These are phyloP conservation scores for Sarcoramphus papa DNA, from an alignment of 2,797 vertebrate species.

Conservation along the genomic window DNA sequence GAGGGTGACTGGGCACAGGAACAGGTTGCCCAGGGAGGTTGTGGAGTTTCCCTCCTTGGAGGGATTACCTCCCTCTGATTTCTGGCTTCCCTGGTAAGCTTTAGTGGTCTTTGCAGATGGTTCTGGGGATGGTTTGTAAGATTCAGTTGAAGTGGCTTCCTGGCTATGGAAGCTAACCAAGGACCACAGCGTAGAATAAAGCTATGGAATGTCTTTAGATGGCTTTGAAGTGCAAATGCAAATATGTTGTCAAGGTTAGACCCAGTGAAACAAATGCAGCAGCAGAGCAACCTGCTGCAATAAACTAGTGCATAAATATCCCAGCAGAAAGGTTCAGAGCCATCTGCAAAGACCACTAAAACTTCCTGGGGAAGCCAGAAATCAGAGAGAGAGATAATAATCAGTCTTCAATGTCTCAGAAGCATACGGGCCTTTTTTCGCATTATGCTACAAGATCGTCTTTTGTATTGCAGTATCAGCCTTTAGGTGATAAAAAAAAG, in stretches of 20 bases:
- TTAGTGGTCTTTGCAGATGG: not conserved
- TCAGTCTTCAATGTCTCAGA: not conserved
- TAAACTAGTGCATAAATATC: not conserved
- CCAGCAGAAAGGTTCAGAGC: not conserved
- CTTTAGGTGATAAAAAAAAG: not conserved
- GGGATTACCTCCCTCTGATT: not conserved
- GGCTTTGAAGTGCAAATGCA: not conserved
- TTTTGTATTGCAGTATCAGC: not conserved
- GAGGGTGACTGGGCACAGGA: not conserved
- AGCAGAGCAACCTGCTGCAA: not conserved
- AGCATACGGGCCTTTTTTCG: not conserved
- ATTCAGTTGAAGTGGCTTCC: not conserved
- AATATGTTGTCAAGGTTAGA: not conserved
- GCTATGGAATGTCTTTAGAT: not conserved
- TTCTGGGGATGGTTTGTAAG: not conserved
- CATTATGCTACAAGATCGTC: not conserved
- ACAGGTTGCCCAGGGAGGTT: not conserved
- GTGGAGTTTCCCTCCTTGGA: not conserved
- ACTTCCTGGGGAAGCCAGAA: not conserved
- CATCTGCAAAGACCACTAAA: conserved; percentile 25
- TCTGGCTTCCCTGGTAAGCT: not conserved
- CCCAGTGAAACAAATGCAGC: not conserved
- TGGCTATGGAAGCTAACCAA: not conserved
- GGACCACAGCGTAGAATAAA: not conserved
- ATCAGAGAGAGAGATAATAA: not conserved